Percentiles rank a stretch among this genome's conserved stretches.
phyloP scores from a whole-genome alignment of 2,888 invertebrate species.

The Camponotus fellah region DNA sequence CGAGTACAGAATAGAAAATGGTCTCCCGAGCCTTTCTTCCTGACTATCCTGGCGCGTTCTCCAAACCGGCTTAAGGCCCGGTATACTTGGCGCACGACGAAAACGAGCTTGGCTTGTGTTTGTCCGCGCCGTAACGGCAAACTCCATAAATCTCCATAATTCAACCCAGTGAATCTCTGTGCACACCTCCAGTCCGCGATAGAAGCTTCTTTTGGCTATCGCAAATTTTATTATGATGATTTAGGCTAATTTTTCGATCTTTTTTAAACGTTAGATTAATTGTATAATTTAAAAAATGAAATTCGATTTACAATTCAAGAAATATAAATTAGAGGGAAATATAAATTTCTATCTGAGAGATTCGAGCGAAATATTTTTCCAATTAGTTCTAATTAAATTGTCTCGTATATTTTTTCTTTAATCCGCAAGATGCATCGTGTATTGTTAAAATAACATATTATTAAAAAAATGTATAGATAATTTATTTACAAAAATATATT shows the following conservation, averaged over 20 bases:
- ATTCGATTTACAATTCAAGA: background rate
- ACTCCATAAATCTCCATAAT: conserved; percentile 50
- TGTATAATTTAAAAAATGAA: background rate
- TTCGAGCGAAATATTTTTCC: background rate
- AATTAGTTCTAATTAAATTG: background rate
- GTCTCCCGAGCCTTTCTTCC: conserved; percentile 51
- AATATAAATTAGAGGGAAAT: background rate
- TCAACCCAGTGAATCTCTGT: conserved; percentile 33
- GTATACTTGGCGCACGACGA: conserved; percentile 44
- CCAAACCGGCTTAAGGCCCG: conserved; percentile 45
- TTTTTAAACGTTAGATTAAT: background rate
- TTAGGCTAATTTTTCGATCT: conserved; percentile 10
- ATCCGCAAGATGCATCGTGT: background rate
- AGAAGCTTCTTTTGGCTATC: background rate
- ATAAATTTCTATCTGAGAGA: background rate
- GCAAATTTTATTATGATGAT: conserved; percentile 40
- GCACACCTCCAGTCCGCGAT: conserved; percentile 1
- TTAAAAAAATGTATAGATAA: background rate
- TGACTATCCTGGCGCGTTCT: conserved; percentile 13
- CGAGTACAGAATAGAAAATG: conserved; percentile 62
- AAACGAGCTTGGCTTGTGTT: conserved; percentile 41
- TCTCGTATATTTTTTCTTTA: background rate
- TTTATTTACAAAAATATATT: background rate
- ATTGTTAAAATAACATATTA: background rate
- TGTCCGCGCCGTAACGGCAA: conserved; percentile 14